Conservation (phyloP, 1,140 invertebrate genomes). For the Lordiphosa collinella region DNA sequence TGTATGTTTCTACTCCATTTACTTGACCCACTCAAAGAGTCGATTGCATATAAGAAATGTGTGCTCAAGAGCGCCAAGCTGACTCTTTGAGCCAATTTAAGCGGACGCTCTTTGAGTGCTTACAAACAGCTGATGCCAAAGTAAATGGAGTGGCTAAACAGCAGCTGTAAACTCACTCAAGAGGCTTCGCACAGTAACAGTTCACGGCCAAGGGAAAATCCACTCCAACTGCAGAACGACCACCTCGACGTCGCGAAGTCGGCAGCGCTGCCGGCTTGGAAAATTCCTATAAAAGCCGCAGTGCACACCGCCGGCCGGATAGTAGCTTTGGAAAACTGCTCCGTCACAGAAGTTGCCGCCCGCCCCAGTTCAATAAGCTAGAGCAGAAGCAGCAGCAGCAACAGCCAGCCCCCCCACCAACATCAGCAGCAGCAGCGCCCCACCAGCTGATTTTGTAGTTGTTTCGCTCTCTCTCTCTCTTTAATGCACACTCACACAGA, state of each 20-base stretch:
- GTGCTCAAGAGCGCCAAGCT: slow-evolving; percentile 6
- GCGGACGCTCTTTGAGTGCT: no score
- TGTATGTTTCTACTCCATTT: no score
- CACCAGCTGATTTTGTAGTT: not conserved
- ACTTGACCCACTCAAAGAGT: not conserved
- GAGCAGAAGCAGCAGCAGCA: slow-evolving; percentile 20
- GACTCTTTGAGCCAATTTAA: no score
- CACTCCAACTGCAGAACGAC: slow-evolving; percentile 19
- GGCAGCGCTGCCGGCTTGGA: slow-evolving; percentile 44
- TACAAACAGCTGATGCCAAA: no score
- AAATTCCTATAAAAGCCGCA: slow-evolving; percentile 67
- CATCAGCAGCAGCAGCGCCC: slow-evolving; percentile 1
- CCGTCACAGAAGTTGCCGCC: slow-evolving; percentile 64
- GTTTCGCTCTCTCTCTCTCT: slow-evolving; percentile 9
- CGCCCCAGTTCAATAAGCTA: slow-evolving; percentile 19
- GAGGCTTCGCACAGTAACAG: slow-evolving; percentile 8
- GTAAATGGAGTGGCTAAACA: no score
- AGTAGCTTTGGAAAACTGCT: slow-evolving; percentile 76
- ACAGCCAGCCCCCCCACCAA: not conserved
- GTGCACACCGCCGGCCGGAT: slow-evolving; percentile 60
- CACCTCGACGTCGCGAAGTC: slow-evolving; percentile 18
- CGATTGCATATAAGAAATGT: not conserved
- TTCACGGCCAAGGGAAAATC: slow-evolving; percentile 73
- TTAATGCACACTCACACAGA: slow-evolving; percentile 15
- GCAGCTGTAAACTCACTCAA: not conserved